Percentiles rank a stretch among this genome's conserved stretches.
These are phyloP conservation scores for Heliothis virescens DNA, from an alignment of 1,140 invertebrate genomes.

Conservation along the genomic window DNA sequence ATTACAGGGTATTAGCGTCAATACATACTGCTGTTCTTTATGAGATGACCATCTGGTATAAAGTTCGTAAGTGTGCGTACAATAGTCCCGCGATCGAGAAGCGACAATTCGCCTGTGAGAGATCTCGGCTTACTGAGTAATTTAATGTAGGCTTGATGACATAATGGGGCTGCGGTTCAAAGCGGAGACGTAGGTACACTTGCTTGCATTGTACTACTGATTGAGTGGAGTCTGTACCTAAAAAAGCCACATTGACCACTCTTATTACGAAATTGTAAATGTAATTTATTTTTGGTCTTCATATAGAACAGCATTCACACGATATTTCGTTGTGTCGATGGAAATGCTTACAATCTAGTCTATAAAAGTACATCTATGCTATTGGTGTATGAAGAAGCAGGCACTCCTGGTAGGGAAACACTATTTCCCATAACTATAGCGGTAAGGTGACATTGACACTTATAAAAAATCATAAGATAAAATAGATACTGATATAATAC, in stretches of 20 bases:
- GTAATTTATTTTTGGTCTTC: not conserved
- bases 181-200: not conserved
- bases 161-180: not conserved
- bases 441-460: not conserved
- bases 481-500: slow-evolving; percentile 48
- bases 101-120: slow-evolving; percentile 34
- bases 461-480: slow-evolving; percentile 9
- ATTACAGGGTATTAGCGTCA: slow-evolving; percentile 72
- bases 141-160: slow-evolving; percentile 15
- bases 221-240: not conserved
- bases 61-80: not conserved
- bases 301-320: slow-evolving; percentile 54
- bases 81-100: not conserved
- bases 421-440: slow-evolving; percentile 41
- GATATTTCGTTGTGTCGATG: slow-evolving; percentile 74
- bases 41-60: not conserved
- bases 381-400: slow-evolving; percentile 73
- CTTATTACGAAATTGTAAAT: not conserved
- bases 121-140: slow-evolving; percentile 28
- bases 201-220: slow-evolving; percentile 19
- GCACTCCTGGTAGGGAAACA: slow-evolving; percentile 75
- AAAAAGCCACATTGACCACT: not conserved
- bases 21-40: slow-evolving; percentile 59
- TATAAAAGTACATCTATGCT: slow-evolving; percentile 36
- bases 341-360: slow-evolving; percentile 53